Conservation (phyloP, 2,888 invertebrate species). For the Falcaria lacertinaria region DNA sequence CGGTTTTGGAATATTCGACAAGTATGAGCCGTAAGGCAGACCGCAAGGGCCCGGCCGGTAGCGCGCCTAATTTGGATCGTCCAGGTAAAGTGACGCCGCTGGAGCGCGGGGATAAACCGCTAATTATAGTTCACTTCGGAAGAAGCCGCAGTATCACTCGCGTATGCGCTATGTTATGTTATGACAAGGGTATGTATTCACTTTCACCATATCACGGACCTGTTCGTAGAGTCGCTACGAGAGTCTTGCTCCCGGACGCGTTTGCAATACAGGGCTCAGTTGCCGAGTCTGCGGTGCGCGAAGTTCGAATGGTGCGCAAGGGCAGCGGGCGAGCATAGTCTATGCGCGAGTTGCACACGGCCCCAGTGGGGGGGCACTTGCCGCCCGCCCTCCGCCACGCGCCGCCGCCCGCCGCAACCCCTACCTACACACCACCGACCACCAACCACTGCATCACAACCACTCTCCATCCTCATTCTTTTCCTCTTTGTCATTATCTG, state of each 20-base stretch:
- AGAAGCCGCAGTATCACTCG: conserved; percentile 64
- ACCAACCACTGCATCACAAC: conserved; percentile 10
- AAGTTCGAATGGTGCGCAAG: conserved; percentile 77
- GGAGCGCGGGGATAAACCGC: conserved; percentile 65
- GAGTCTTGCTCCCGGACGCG: conserved; percentile 76
- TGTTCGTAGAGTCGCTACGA: conserved; percentile 78
- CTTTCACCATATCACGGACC: conserved; percentile 73
- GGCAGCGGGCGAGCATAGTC: conserved; percentile 71
- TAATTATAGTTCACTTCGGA: conserved; percentile 68
- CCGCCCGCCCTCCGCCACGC: conserved; percentile 37
- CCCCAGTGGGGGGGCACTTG: conserved; percentile 69
- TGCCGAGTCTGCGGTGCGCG: conserved; percentile 77
- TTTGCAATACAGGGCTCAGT: conserved; percentile 68
- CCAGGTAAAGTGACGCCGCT: conserved; percentile 77
- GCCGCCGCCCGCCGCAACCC: conserved; percentile 23
- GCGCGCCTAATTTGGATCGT: conserved; percentile 80
- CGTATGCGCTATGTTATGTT: conserved; percentile 42
- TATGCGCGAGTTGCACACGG: conserved; percentile 77
- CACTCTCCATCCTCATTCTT: conserved; percentile 5
- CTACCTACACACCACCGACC: conserved; percentile 19
- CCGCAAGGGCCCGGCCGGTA: conserved; percentile 52
- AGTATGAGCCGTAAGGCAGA: conserved; percentile 57
- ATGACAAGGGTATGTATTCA: conserved; percentile 45
- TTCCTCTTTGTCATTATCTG: not conserved
- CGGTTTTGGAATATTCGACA: conserved; percentile 35